phyloP scores from a whole-genome alignment of 2,888 invertebrate species.

The Drosophila maculinotata region DNA sequence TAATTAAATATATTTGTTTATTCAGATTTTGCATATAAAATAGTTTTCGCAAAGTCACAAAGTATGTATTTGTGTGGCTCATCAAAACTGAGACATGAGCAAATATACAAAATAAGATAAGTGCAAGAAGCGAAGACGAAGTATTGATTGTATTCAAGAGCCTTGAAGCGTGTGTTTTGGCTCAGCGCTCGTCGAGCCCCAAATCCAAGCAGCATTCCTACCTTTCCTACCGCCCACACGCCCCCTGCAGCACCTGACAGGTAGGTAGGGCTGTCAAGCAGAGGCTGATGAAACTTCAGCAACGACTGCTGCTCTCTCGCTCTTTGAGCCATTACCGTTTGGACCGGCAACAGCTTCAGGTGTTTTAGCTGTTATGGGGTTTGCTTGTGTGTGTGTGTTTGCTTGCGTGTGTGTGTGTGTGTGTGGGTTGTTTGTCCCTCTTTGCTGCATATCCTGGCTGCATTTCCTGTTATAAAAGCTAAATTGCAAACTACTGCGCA shows the following conservation, averaged over 20 bases:
- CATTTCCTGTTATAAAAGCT: constrained; percentile 21
- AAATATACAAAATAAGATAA: no score
- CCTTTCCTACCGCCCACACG: no score
- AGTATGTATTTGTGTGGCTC: constrained; percentile 4
- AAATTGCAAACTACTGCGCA: constrained; percentile 24
- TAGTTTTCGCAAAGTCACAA: no score
- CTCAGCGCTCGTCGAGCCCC: no score
- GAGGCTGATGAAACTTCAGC: constrained; percentile 13
- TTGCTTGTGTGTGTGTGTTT: neutral
- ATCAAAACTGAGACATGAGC: constrained; percentile 21
- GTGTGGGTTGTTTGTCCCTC: neutral
- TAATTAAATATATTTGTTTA: no score
- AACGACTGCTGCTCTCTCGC: constrained; percentile 2
- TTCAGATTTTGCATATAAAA: no score
- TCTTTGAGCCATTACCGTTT: constrained; percentile 23
- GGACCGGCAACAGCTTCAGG: constrained; percentile 39
- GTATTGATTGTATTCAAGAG: constrained; percentile 19
- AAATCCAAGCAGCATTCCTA: neutral
- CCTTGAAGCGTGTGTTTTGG: constrained; percentile 17
- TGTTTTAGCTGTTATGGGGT: no score
- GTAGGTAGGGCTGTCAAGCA: neutral
- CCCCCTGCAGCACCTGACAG: no score
- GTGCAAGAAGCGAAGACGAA: neutral
- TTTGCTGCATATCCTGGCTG: constrained; percentile 10
- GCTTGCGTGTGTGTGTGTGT: neutral